Conservation (phyloP, 1,140 invertebrate species). For the Drosophila burlai region DNA sequence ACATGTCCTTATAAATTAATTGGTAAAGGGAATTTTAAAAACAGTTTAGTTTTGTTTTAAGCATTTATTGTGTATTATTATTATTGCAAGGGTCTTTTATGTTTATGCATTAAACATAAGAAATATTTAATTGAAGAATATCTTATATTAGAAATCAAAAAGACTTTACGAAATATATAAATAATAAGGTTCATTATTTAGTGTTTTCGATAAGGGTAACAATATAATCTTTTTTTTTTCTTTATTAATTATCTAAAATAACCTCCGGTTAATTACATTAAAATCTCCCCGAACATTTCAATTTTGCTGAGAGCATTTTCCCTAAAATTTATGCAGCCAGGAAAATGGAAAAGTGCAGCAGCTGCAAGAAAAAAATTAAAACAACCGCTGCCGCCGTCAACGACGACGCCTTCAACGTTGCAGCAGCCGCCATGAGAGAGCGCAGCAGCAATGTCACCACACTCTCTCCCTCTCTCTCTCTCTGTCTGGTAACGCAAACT, state of each 20-base stretch:
- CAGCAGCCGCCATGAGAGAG: constrained; percentile 31
- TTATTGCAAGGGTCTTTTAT: too few species aligned
- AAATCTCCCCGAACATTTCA: constrained; percentile 6
- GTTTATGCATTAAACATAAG: too few species aligned
- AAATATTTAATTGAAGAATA: too few species aligned
- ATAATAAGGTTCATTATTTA: background rate
- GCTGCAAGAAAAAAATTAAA: constrained; percentile 16
- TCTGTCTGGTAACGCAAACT: background rate
- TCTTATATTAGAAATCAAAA: too few species aligned
- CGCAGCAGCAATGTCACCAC: constrained; percentile 56
- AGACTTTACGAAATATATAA: too few species aligned
- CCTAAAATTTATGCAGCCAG: background rate
- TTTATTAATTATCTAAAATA: background rate
- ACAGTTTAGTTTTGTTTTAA: too few species aligned
- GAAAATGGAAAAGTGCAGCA: constrained; percentile 27
- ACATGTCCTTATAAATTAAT: too few species aligned
- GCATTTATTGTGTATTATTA: too few species aligned
- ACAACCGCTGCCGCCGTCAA: constrained; percentile 2
- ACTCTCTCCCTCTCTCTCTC: too few species aligned
- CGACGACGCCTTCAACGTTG: background rate
- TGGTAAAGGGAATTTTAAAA: too few species aligned
- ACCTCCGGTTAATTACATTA: background rate
- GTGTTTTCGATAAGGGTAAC: too few species aligned
- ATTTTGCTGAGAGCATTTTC: constrained; percentile 10
- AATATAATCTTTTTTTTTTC: background rate